A percentile compares a stretch with the other conserved stretches of the same genome.
These are phyloP conservation scores for Cyclophora punctaria DNA, from an alignment of 2,888 invertebrate genomes.

Conservation along the genomic window DNA sequence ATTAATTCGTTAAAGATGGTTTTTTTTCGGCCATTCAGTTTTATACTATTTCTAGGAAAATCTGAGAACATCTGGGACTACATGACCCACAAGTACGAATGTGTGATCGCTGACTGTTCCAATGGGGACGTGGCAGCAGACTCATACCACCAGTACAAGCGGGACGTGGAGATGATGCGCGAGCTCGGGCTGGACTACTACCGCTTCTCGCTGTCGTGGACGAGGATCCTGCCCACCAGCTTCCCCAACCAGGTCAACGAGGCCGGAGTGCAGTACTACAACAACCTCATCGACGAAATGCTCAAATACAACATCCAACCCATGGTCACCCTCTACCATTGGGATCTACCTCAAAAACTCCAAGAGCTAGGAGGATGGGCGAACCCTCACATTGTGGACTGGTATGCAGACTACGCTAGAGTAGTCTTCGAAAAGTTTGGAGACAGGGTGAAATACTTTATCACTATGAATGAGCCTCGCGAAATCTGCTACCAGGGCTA, in stretches of 20 bases:
- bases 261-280: conserved; percentile 42
- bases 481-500: conserved; percentile 51
- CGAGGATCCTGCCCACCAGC: conserved; percentile 76
- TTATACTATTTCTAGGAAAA: conserved; percentile 41
- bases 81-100: conserved; percentile 57
- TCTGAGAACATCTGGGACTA: conserved; percentile 77
- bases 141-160: conserved; percentile 73
- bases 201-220: conserved; percentile 77
- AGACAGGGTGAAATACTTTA: conserved; percentile 64
- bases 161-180: conserved; percentile 63
- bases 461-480: conserved; percentile 73
- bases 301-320: conserved; percentile 75
- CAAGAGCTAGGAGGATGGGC: conserved; percentile 70
- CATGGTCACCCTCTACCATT: conserved; percentile 69
- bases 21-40: no score
- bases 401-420: conserved; percentile 59
- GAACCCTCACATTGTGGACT: conserved; percentile 52
- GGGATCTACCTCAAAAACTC: conserved; percentile 65
- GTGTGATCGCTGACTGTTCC: conserved; percentile 62
- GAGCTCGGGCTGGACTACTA: conserved; percentile 63
- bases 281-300: conserved; percentile 70
- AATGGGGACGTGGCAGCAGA: conserved; percentile 76
- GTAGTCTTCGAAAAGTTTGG: conserved; percentile 53
- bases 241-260: conserved; percentile 68
- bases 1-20: no score